phyloP scores from a whole-genome alignment of 2,888 invertebrate genomes.

The Elaeidobius kamerunicus region DNA sequence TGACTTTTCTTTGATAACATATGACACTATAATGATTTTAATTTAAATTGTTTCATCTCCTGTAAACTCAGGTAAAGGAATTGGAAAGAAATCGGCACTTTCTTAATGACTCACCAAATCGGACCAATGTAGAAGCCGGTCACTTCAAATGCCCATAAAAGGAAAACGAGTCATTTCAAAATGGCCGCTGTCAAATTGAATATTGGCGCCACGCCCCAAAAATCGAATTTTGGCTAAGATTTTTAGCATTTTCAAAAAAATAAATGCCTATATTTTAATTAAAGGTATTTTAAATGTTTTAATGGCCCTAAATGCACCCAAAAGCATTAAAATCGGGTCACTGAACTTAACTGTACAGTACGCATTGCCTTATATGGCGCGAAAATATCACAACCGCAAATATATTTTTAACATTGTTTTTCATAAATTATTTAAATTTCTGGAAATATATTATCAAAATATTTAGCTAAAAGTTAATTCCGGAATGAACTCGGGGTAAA shows the following conservation, averaged over 20 bases:
- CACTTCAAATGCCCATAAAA: constrained; percentile 63
- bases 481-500: too few species aligned
- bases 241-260: not conserved
- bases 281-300: not conserved
- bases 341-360: not conserved
- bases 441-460: too few species aligned
- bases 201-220: constrained; percentile 44
- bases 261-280: not conserved
- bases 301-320: not conserved
- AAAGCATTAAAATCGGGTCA: constrained; percentile 6
- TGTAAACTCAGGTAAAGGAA: not conserved
- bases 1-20: constrained; percentile 4
- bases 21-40: not conserved
- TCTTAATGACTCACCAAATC: constrained; percentile 25
- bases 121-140: constrained; percentile 57
- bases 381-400: constrained; percentile 2
- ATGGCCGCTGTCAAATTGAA: constrained; percentile 47
- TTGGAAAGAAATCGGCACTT: not conserved
- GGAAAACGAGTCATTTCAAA: constrained; percentile 53
- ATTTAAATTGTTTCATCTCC: not conserved
- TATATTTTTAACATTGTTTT: too few species aligned
- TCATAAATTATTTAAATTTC: too few species aligned
- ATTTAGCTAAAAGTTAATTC: too few species aligned
- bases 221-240: not conserved
- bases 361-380: constrained; percentile 12